phyloP scores from a whole-genome alignment of 2,888 invertebrate genomes.

The Lumbricus terrestris region DNA sequence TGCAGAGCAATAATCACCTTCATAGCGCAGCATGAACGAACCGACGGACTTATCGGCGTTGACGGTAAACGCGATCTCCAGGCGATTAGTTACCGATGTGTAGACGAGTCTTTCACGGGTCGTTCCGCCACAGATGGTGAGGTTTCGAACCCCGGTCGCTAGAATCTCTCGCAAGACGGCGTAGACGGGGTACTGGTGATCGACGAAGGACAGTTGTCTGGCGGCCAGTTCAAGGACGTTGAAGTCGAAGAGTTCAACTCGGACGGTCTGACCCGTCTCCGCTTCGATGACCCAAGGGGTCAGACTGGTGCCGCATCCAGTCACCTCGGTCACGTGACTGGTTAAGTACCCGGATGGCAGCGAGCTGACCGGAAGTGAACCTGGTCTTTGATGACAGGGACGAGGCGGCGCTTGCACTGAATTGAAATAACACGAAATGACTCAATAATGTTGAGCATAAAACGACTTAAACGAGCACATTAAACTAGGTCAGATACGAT shows the following conservation, averaged over 20 bases:
- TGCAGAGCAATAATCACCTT: conserved; percentile 13
- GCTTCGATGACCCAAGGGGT: not conserved
- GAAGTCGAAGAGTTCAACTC: conserved; percentile 4
- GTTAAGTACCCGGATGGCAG: not conserved
- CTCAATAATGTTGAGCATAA: too few relatives aligned
- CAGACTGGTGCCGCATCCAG: not conserved
- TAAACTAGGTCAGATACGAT: too few relatives aligned
- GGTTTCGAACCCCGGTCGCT: conserved; percentile 22
- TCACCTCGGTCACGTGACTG: not conserved
- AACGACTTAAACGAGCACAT: too few relatives aligned
- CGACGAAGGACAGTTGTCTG: not conserved
- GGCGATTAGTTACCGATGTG: conserved; percentile 16
- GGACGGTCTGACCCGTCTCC: not conserved
- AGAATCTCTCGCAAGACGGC: conserved; percentile 12
- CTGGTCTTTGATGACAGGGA: not conserved
- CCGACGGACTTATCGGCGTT: not conserved
- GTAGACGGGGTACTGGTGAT: conserved; percentile 23
- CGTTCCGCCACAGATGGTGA: conserved; percentile 26
- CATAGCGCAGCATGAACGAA: conserved; percentile 20
- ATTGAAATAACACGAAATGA: not conserved
- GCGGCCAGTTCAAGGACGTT: not conserved
- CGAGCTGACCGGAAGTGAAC: not conserved
- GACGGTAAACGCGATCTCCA: conserved; percentile 17
- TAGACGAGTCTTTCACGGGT: conserved; percentile 22
- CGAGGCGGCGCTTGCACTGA: not conserved